Evolutionary conservation across 2,797 vertebrate genomes (phyloP).

Genomic region (Ispidina picta): DNA sequence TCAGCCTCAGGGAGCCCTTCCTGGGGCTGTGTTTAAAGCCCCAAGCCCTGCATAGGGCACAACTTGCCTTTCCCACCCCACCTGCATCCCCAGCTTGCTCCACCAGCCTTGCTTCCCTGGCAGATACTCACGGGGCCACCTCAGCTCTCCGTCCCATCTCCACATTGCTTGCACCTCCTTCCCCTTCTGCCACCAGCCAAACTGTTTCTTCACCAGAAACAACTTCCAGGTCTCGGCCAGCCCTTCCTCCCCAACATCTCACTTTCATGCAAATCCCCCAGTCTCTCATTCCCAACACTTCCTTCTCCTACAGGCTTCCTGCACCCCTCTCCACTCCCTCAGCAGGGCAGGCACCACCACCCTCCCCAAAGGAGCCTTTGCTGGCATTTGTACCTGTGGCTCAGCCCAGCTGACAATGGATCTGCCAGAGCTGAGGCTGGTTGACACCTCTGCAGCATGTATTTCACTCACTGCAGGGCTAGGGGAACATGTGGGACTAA

Average conservation of each 20-base stretch:
- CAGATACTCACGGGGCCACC: not conserved
- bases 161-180: not conserved
- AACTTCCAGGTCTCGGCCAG: not conserved
- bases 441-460: not conserved
- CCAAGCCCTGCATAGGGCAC: rapidly evolving
- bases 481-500: not conserved
- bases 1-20: not conserved
- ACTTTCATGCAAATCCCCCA: rapidly evolving
- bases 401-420: not conserved
- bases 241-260: not conserved
- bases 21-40: not conserved
- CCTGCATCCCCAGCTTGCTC: not conserved
- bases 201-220: not conserved
- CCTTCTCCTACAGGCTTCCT: not conserved
- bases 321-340: not conserved
- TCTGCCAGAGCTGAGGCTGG: not conserved
- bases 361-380: not conserved
- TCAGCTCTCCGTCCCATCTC: rapidly evolving
- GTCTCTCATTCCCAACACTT: not conserved
- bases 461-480: not conserved
- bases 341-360: too few relatives aligned
- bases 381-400: not conserved
- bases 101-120: rapidly evolving
- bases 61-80: rapidly evolving
- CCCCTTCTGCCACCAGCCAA: not conserved